Conservation (phyloP, 1,140 invertebrate genomes). For the Eulimnadia texana region DNA sequence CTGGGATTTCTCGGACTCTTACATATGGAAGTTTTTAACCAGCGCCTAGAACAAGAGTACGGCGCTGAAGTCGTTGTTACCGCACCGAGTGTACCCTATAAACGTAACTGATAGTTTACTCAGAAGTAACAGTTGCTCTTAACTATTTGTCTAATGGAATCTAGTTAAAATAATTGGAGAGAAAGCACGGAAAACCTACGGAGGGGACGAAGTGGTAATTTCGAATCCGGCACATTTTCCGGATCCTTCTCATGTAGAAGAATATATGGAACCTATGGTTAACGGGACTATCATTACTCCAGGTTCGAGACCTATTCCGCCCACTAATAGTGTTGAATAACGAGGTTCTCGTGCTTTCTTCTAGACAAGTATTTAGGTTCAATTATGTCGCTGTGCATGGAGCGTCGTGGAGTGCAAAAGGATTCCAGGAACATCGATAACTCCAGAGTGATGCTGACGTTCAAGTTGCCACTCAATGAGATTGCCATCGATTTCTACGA, state of each 20-base stretch:
- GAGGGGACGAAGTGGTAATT: conserved; percentile 50
- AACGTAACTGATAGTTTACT: no score
- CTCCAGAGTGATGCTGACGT: conserved; percentile 61
- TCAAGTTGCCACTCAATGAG: conserved; percentile 71
- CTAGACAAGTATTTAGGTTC: conserved; percentile 51
- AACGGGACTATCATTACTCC: conserved; percentile 80
- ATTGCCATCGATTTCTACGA: conserved; percentile 93
- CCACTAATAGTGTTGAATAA: conserved; percentile 16
- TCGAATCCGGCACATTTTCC: conserved; percentile 77
- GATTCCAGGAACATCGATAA: conserved; percentile 66
- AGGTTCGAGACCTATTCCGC: conserved; percentile 30
- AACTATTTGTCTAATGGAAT: no score
- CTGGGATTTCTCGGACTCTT: conserved; percentile 85
- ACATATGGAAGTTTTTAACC: conserved; percentile 91
- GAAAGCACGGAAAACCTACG: conserved; percentile 51
- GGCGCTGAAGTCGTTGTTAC: conserved; percentile 77
- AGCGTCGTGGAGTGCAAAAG: conserved; percentile 59
- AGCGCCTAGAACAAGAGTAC: conserved; percentile 86
- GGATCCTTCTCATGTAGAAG: conserved; percentile 43
- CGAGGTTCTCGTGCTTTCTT: no score
- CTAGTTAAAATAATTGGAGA: conserved; percentile 51
- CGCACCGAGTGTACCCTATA: conserved; percentile 87
- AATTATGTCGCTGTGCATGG: conserved; percentile 56
- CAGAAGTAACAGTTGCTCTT: no score
- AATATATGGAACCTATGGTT: conserved; percentile 78